Evolutionary conservation across 2,888 invertebrate genomes (phyloP).

Genomic region (Scaeva pyrastri): DNA sequence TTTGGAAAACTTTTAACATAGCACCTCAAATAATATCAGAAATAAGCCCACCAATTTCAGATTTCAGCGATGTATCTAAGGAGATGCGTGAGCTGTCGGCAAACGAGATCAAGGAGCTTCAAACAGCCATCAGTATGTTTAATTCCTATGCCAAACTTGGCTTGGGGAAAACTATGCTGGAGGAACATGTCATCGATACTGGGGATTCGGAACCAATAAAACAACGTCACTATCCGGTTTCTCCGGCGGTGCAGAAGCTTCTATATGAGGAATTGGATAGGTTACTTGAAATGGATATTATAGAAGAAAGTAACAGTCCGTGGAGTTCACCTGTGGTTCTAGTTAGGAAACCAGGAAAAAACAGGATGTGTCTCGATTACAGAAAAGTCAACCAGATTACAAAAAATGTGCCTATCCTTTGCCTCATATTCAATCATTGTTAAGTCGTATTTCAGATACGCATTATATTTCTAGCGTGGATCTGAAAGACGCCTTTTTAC

Average conservation of each 20-base stretch:
- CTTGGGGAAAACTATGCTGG: conserved; percentile 37
- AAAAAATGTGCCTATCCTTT: conserved; percentile 49
- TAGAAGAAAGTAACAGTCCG: conserved; percentile 71
- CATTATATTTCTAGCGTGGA: conserved; percentile 68
- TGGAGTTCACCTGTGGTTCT: conserved; percentile 79
- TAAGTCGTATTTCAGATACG: conserved; percentile 75
- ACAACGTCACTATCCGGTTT: conserved; percentile 58
- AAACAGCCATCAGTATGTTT: conserved; percentile 33
- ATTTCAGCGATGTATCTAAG: not conserved
- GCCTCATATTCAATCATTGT: conserved; percentile 77
- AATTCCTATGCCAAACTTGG: conserved; percentile 56
- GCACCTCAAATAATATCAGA: not conserved
- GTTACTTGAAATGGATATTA: conserved; percentile 33
- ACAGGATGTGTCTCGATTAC: conserved; percentile 78
- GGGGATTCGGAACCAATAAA: conserved; percentile 44
- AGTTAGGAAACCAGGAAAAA: conserved; percentile 77
- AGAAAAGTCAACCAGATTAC: conserved; percentile 77
- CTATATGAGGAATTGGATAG: conserved; percentile 76
- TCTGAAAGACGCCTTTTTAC: conserved; percentile 35
- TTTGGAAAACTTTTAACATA: not conserved
- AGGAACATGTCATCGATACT: conserved; percentile 48
- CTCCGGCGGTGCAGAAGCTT: conserved; percentile 45
- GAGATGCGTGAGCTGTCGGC: conserved; percentile 21
- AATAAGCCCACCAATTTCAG: not conserved
- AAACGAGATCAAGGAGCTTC: conserved; percentile 10